phyloP scores from a whole-genome alignment of 37 sponge, comb jelly and placozoan species.

The Crambe crambe region DNA sequence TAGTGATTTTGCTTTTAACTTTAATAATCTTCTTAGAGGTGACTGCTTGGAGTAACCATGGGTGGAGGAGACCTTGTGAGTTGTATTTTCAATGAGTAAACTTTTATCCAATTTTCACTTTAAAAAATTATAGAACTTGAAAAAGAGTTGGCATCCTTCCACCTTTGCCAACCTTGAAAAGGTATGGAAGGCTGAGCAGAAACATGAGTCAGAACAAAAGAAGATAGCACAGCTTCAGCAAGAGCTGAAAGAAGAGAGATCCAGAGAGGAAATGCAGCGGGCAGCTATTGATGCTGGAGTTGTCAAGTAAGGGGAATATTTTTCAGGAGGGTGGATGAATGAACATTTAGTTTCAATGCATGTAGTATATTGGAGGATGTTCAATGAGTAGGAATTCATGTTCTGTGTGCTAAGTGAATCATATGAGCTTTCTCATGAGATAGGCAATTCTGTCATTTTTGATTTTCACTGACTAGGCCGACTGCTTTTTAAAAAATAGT shows the following conservation, averaged over 20 bases:
- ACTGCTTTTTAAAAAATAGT: too few species aligned
- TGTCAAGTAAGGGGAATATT: conserved; percentile 9
- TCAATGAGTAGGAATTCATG: too few species aligned
- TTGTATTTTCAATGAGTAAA: neutral
- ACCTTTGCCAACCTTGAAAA: conserved; percentile 82
- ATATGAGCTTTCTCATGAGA: too few species aligned
- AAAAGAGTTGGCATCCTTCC: conserved; percentile 91
- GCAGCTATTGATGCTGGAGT: conserved; percentile 69
- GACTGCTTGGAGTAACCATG: too few species aligned
- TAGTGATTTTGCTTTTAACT: too few species aligned
- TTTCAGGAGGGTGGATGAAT: too few species aligned
- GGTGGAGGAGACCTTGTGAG: conserved; percentile 83
- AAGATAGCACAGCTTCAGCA: conserved; percentile 76
- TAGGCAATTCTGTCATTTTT: too few species aligned
- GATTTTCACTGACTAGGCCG: too few species aligned
- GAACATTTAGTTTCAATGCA: too few species aligned
- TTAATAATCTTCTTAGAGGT: too few species aligned
- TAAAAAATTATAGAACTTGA: conserved; percentile 50
- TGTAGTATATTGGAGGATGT: too few species aligned
- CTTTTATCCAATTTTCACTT: neutral
- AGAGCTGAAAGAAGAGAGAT: conserved; percentile 75
- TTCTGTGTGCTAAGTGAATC: too few species aligned
- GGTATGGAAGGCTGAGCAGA: conserved; percentile 86
- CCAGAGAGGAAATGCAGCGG: conserved; percentile 70
- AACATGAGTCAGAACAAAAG: conserved; percentile 76